A percentile compares a stretch with the other conserved stretches of the same genome.
Evolutionary conservation across 2,888 invertebrate species (phyloP).

Genomic region (Nymphalis urticae): DNA sequence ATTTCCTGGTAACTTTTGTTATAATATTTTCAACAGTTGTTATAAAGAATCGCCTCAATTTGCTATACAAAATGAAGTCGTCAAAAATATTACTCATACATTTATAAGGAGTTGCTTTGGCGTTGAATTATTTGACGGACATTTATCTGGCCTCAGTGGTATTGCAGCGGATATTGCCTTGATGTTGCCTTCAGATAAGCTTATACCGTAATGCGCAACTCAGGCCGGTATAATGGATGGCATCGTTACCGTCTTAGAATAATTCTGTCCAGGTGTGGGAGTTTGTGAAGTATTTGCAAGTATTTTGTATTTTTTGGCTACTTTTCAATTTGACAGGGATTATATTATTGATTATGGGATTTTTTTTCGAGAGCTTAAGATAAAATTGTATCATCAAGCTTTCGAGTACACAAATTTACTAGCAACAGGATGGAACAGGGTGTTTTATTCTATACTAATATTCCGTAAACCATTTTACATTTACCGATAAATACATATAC

Average conservation of each 20-base stretch:
- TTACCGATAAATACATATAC: too few species aligned
- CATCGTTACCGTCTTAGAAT: conserved; percentile 6
- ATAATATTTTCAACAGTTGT: conserved; percentile 1
- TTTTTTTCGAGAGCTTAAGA: too few species aligned
- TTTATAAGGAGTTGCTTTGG: conserved; percentile 25
- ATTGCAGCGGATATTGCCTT: conserved; percentile 8
- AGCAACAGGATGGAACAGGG: too few species aligned
- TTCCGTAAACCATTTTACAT: too few species aligned
- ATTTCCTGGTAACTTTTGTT: too few species aligned
- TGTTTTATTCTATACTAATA: too few species aligned
- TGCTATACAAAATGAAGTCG: conserved; percentile 31
- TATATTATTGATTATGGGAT: too few species aligned
- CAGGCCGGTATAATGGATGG: conserved; percentile 9
- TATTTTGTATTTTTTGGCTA: background rate
- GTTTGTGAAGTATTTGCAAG: conserved; percentile 1
- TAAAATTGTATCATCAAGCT: too few species aligned
- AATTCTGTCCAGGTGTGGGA: conserved; percentile 2
- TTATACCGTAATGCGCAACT: conserved; percentile 10
- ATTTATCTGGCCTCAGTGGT: conserved; percentile 7
- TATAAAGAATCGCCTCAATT: conserved; percentile 33
- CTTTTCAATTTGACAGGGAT: too few species aligned
- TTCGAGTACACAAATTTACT: too few species aligned
- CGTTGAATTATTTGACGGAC: conserved; percentile 15
- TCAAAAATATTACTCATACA: conserved; percentile 33
- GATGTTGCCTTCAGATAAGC: conserved; percentile 22